These are phyloP conservation scores for Sphecodes monilicornis DNA, from an alignment of 2,888 invertebrate species.

Conservation along the genomic window DNA sequence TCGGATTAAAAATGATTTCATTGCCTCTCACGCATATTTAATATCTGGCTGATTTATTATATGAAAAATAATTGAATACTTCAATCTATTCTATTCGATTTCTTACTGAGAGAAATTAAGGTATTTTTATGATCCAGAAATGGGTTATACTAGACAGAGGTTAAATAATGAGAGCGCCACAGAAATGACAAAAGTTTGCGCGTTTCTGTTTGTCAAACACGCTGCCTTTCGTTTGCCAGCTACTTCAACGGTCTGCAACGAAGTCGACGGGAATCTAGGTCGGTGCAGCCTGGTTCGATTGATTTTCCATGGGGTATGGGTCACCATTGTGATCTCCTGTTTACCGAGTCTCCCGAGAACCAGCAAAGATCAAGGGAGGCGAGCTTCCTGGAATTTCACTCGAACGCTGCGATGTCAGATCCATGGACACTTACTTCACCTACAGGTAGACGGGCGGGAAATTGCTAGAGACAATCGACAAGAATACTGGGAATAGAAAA, in stretches of 20 bases:
- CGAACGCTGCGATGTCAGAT: constrained; percentile 33
- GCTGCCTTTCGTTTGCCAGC: neutral
- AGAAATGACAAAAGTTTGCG: neutral
- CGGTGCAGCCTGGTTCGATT: constrained; percentile 3
- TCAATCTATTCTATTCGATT: no score
- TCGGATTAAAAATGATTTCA: neutral
- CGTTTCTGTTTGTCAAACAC: neutral
- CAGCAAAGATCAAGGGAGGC: constrained; percentile 13
- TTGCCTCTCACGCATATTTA: no score
- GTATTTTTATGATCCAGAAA: neutral
- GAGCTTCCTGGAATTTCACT: constrained; percentile 28
- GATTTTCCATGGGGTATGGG: constrained; percentile 38
- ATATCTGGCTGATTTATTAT: no score
- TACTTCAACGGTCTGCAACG: neutral
- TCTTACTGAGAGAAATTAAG: neutral
- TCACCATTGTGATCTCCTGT: constrained; percentile 39
- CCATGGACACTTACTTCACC: neutral
- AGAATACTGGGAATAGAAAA: neutral
- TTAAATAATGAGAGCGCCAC: neutral
- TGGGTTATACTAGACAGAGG: neutral
- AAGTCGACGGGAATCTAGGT: constrained; percentile 40
- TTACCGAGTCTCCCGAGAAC: constrained; percentile 40
- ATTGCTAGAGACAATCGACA: neutral
- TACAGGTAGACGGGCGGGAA: neutral
- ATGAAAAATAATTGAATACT: no score